Percentiles rank a stretch among this genome's conserved stretches.
Conservation (phyloP, 2,888 invertebrate species). For the Limenitis camilla region DNA sequence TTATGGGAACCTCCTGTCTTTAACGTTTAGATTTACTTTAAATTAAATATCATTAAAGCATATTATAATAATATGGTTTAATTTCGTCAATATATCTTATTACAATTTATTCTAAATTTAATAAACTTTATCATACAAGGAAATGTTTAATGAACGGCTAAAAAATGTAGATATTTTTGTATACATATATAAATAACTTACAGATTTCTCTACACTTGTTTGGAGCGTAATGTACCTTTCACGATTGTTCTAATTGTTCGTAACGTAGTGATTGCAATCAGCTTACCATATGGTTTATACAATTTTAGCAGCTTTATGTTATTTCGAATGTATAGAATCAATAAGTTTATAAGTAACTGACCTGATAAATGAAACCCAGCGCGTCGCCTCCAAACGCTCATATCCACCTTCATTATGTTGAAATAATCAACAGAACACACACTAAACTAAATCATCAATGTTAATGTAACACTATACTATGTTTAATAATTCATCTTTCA, state of each 20-base stretch:
- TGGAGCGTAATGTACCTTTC: constrained; percentile 11
- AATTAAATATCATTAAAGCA: too few relatives aligned
- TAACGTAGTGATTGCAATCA: too few relatives aligned
- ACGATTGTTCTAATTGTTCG: constrained; percentile 9
- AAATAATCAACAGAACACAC: constrained; percentile 51
- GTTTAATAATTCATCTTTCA: constrained; percentile 37
- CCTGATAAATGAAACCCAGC: constrained; percentile 56
- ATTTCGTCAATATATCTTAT: too few relatives aligned
- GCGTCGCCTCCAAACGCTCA: constrained; percentile 55
- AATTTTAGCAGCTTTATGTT: too few relatives aligned
- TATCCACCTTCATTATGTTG: constrained; percentile 64
- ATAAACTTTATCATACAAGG: too few relatives aligned
- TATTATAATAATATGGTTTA: too few relatives aligned
- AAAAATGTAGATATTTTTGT: too few relatives aligned
- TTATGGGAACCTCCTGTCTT: too few relatives aligned
- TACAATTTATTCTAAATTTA: too few relatives aligned
- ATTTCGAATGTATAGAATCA: neutral
- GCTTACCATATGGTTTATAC: too few relatives aligned
- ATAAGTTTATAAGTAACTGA: constrained; percentile 30
- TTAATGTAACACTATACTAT: constrained; percentile 8
- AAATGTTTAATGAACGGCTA: too few relatives aligned
- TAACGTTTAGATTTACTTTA: too few relatives aligned
- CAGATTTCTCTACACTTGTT: constrained; percentile 16
- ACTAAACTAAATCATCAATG: constrained; percentile 23
- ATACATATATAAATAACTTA: neutral